These are phyloP conservation scores for Halichoeres trimaculatus DNA, from an alignment of 2,113 vertebrate species.

Conservation along the genomic window DNA sequence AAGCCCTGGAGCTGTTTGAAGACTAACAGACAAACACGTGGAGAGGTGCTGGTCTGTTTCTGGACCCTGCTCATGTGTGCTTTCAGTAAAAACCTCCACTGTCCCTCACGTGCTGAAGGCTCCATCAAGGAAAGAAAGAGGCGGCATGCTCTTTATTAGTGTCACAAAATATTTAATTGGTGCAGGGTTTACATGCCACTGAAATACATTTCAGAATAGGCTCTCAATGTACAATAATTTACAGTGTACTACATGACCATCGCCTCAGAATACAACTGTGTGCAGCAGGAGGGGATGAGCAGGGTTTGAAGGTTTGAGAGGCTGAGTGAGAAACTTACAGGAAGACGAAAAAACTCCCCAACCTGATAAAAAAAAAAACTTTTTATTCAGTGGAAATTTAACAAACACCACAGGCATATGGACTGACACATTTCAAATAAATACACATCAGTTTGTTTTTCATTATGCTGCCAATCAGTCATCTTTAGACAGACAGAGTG, in stretches of 20 bases:
- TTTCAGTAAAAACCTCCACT: too few relatives aligned
- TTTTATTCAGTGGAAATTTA: background rate
- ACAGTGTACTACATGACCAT: slow-evolving; percentile 66
- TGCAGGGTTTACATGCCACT: slow-evolving; percentile 55
- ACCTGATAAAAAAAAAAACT: background rate
- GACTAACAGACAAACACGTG: too few relatives aligned
- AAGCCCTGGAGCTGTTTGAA: too few relatives aligned
- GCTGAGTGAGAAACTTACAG: slow-evolving; percentile 4
- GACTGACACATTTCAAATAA: background rate
- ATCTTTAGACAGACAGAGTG: background rate
- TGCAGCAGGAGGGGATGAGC: slow-evolving; percentile 38
- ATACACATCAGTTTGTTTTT: background rate
- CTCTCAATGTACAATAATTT: slow-evolving; percentile 78
- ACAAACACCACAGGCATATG: background rate
- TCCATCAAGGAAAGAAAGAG: too few relatives aligned
- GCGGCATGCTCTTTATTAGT: background rate
- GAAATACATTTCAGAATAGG: slow-evolving; percentile 74
- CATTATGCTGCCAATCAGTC: background rate
- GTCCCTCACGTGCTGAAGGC: too few relatives aligned
- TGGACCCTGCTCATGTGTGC: too few relatives aligned
- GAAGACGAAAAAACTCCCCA: background rate
- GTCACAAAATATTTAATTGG: slow-evolving; percentile 80
- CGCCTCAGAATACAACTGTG: slow-evolving; percentile 56
- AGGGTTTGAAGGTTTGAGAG: slow-evolving; percentile 7
- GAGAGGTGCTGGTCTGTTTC: too few relatives aligned